These are phyloP conservation scores for Gouania willdenowi DNA, from an alignment of 2,797 vertebrate species.

Conservation along the genomic window DNA sequence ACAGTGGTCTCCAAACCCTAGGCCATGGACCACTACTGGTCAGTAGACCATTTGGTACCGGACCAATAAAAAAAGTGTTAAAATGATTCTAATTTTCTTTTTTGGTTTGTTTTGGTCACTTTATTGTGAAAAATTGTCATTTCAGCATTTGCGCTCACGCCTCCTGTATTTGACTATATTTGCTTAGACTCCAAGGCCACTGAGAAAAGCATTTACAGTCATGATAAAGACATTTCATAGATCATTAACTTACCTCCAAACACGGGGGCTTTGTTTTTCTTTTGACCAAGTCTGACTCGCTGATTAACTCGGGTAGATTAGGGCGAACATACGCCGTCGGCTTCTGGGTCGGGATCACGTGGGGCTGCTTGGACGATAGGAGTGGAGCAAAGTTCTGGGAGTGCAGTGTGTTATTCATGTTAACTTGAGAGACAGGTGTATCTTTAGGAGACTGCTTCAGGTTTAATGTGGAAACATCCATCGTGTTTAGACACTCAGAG, in stretches of 20 bases:
- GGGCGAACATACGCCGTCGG: constrained; percentile 95
- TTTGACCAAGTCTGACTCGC: constrained; percentile 77
- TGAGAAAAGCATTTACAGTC: no score
- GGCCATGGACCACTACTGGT: no score
- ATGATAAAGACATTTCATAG: no score
- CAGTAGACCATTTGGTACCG: no score
- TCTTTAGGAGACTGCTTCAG: constrained; percentile 52
- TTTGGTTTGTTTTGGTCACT: no score
- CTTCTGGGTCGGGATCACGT: constrained; percentile 82
- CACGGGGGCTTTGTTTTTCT: constrained; percentile 75
- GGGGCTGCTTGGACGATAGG: constrained; percentile 79
- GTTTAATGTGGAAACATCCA: constrained; percentile 33
- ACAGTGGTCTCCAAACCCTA: no score
- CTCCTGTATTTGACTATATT: no score
- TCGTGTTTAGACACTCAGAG: constrained; percentile 33
- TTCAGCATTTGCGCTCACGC: no score
- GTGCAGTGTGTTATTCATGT: constrained; percentile 65
- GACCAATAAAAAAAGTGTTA: no score
- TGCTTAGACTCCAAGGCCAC: no score
- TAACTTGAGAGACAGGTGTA: constrained; percentile 34
- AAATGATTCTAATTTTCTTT: no score
- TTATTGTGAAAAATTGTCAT: no score
- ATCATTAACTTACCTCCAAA: constrained; percentile 78
- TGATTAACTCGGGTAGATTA: constrained; percentile 86
- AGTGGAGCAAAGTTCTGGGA: constrained; percentile 82